phyloP scores from a whole-genome alignment of 2,888 invertebrate genomes.

The Limnephilus marmoratus region DNA sequence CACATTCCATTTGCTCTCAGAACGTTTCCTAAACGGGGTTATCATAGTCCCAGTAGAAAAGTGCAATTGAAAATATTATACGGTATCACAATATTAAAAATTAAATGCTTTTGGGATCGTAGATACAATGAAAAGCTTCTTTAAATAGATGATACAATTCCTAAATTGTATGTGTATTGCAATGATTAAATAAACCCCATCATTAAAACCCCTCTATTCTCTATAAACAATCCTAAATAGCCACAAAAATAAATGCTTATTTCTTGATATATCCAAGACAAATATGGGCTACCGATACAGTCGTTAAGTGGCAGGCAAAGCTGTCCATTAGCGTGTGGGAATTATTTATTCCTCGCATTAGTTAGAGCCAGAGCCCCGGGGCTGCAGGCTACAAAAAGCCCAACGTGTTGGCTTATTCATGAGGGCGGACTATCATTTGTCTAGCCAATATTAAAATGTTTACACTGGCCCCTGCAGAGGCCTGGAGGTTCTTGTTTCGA shows the following conservation, averaged over 20 bases:
- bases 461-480: constrained; percentile 44
- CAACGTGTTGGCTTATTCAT: constrained; percentile 45
- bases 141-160: no score
- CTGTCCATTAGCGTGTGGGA: constrained; percentile 36
- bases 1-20: neutral
- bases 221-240: neutral
- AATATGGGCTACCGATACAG: constrained; percentile 51
- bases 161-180: neutral
- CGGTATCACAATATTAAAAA: neutral
- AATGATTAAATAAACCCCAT: neutral
- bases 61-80: neutral
- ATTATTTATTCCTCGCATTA: constrained; percentile 38
- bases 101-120: neutral
- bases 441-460: constrained; percentile 59
- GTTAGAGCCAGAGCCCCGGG: neutral
- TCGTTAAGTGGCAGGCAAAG: constrained; percentile 51
- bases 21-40: neutral
- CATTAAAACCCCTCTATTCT: neutral
- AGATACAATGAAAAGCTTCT: neutral
- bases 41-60: neutral
- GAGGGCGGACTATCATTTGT: constrained; percentile 56
- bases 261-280: neutral
- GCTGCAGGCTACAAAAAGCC: constrained; percentile 2
- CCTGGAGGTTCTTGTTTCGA: neutral
- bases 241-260: neutral